Base-by-base conservation (phyloP, 1,140 invertebrate species). In the Drosophila albomicans region DNA sequence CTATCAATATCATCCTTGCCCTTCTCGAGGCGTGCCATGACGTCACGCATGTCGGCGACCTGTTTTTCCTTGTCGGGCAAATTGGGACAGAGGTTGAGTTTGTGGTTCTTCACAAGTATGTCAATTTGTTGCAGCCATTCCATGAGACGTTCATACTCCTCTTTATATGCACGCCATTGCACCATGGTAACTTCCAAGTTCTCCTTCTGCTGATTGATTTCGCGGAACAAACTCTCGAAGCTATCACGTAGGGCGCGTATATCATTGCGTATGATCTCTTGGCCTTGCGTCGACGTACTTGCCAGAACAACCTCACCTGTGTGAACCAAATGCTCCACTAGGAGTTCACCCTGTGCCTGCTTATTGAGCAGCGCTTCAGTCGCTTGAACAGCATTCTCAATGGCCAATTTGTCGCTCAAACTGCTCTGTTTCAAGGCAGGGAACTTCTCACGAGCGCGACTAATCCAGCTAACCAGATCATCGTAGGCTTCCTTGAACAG, bases 101-200 rank as follows among this genome's bases (percentile, higher is more conserved):
- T 98, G 79, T 98, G 96, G 30, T 97, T 96, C 92, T 98, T 98
- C 15, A 98, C 96, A 11, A 98, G 94, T 76, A 98, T 97, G 87
- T 99, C 97, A 86, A 97, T 97, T 89, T 98, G 97, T 92, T 99
- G 97, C 45, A 99, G 92, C 98, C 98, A 99, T 91, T 98, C 97
- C 65, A 97, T 98, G 6, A 98, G 93, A 64, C 96, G 94, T 92
- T 98, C 98, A 91, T 97, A 98, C 93, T 98, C 97, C 84, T 98
- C 97, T 92, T 98, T 98, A 92, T 97, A 98, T 65, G 98, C 96
- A 64, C 96, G 94, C 96, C 97, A 97, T 85, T 97, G 96, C 43
- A 95, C 94, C 58, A 98, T 95, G 8, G 96, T 97, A 11, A 95
- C 94, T 93, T 97, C 97, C 15, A 98, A 91, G 92, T 97, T 95